Base-by-base conservation (phyloP, 2,888 invertebrate genomes). In the Pteria penguin region DNA sequence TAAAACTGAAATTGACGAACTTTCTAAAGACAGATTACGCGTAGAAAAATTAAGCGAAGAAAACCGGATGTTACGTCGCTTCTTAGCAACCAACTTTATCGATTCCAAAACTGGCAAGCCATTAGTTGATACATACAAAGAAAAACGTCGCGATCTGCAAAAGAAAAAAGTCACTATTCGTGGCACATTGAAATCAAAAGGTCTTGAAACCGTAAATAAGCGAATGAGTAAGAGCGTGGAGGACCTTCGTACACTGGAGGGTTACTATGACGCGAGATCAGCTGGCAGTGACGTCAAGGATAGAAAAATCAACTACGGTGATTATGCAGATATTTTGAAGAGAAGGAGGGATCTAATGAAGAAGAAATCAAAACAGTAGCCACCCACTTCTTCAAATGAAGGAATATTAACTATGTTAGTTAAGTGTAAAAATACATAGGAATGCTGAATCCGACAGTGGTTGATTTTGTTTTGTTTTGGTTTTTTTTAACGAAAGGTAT, bases 61-160 rank as follows among this genome's bases (percentile, higher is more conserved):
- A 55, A 72, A 72, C 36, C 4, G 65, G 57, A 72, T 8, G 26
- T 65, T 72, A 54, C 63, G 72, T 54, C 32, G 57, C 24, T 72
- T 58, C 45, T n/a, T 72, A 29, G 29, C 57, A 14, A n/a, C 57
- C 26, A 72, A 72, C 36, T 57, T 45, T 33, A 65, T 72, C 27
- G 72, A 72, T 57, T 58, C 55, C 4, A 24, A 36, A 24, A 72
- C 72, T 33, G 72, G 72, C n/a, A 65, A 72, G 36, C 68, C 68
- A 4, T 8, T 57, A 2, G 22, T 31, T 4, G 22, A 11, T 11
- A 26, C 24, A 26, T 11, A n/a, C 1, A 26, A 22, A 24, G 45
- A 45, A 18, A 18, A 45, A 45, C 45, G 45, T 14, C 18, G 8
- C 45, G 45, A 8, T 45, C 11, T 18, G 8, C 32, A 33, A 2